Evolutionary conservation across 2,888 invertebrate species (phyloP), one percentile per base, ranked within the genome.

Genomic region (Drosophila demipolita): DNA sequence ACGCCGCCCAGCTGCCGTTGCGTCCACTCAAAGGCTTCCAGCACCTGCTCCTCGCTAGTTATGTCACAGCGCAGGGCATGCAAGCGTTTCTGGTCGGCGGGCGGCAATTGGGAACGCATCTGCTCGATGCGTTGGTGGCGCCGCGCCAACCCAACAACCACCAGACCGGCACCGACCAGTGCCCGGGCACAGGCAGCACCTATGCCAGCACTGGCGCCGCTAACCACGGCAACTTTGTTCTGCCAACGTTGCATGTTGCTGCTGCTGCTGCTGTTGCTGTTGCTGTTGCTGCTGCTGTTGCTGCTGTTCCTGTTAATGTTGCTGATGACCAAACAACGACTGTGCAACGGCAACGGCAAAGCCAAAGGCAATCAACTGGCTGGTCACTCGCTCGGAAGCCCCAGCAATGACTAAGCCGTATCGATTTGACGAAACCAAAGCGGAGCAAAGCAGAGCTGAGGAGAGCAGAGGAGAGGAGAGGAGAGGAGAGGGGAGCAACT

Each of bases 151-250:
- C 94, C 95, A 1, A 95, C 93, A 2, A 95, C 95, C 59, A 93
- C 92, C 82, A 95, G 84, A 3, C 95, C 95, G 36, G 93, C 92
- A 61, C 91, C 84, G 5, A 93, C 93, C 40, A 95, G 84, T 12
- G 93, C 92, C 40, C 91, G 90, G 1, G 92, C 92, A 67, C 94
- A 93, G 12, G 94, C 94, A 3, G 94, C 94, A 15, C 95, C 95
- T 62, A 95, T 95, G 7, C 95, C 95, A 0, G 94, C 92, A 89
- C 95, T 95, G 23, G 95, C 95, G 49, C 95, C 95, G 5, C 95
- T 95, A 54, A 96, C 95, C 53, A 96, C 93, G 1, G 95, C 95
- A 0, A 95, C 94, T 90, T 94, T 94, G 64, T 94, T 95, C 8
- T 85, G 82, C 95, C 95, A 95, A 65, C 95, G 94, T 53, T 95